Evolutionary conservation across 53 echinoderm and acorn worm genomes (phyloP), one percentile per base, ranked within the genome.

Genomic region (Paracentrotus lividus): DNA sequence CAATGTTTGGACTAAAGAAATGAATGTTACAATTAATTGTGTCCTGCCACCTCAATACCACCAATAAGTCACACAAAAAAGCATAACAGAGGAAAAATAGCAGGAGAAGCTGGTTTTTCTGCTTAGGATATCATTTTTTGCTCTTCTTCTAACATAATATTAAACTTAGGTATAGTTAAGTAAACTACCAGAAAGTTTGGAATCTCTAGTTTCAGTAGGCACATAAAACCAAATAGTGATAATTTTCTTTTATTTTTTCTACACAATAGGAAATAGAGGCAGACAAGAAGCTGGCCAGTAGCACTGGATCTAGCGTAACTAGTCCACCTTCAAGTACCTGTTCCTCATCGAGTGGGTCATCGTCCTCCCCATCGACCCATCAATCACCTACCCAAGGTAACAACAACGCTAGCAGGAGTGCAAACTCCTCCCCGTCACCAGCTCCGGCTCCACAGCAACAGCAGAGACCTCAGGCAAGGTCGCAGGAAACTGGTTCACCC

Each of bases 181-280:
- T n/a, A n/a, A n/a, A n/a, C n/a, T n/a, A n/a, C n/a, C n/a, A n/a
- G n/a, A n/a, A n/a, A n/a, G n/a, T n/a, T n/a, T n/a, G n/a, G n/a
- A n/a, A n/a, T n/a, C n/a, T n/a, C n/a, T n/a, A n/a, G n/a, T n/a
- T n/a, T n/a, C n/a, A n/a, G n/a, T n/a, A n/a, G n/a, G n/a, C n/a
- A n/a, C n/a, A n/a, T n/a, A n/a, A n/a, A n/a, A n/a, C n/a, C n/a
- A n/a, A n/a, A n/a, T n/a, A n/a, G n/a, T n/a, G n/a, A n/a, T 85
- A 13, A 42, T n/a, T n/a, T 85, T 49, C 24, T 27, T 12, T 86
- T 26, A 47, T 86, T 27, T 32, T 56, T 86, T 1, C 16, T 10
- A 38, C 67, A 7, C 64, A 38, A 44, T 18, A 96, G 96, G 96
- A 96, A 75, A 96, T 96, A 58, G 95, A 96, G 86, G 95, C 95